These are phyloP conservation scores for Zelleria hepariella DNA, from an alignment of 2,888 invertebrate species.

Conservation along the genomic window DNA sequence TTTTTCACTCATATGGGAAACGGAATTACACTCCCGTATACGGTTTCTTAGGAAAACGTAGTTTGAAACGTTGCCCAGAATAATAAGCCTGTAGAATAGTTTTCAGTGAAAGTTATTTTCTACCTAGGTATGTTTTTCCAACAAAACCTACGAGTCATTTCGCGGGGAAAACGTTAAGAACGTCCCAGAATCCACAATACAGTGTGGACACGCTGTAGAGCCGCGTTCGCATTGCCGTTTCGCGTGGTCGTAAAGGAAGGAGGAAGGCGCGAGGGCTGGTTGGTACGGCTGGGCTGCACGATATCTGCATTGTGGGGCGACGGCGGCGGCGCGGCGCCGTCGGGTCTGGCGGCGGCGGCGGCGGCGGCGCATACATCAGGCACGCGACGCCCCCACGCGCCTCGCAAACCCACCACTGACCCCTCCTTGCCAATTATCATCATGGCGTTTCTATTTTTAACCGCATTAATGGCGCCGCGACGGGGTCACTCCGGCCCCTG, in stretches of 20 bases:
- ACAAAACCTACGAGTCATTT: no score
- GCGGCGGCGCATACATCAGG: conserved; percentile 65
- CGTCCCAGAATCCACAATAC: no score
- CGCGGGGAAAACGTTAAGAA: no score
- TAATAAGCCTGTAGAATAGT: no score
- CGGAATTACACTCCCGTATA: no score
- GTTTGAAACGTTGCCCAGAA: no score
- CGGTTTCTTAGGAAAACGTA: no score
- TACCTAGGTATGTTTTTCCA: no score
- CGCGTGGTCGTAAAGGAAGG: conserved; percentile 36
- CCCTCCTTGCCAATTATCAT: conserved; percentile 48
- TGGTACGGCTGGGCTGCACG: conserved; percentile 39
- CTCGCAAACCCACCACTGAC: conserved; percentile 12
- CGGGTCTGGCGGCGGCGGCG: conserved; percentile 66
- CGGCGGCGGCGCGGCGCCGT: conserved; percentile 62
- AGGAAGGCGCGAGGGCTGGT: conserved; percentile 32
- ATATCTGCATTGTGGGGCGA: conserved; percentile 66
- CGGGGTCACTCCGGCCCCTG: conserved; percentile 2
- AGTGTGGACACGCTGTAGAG: no score
- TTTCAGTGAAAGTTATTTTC: no score
- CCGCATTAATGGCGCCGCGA: conserved; percentile 28
- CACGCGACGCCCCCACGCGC: conserved; percentile 47
- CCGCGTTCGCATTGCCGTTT: conserved; percentile 21
- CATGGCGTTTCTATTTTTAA: conserved; percentile 44
- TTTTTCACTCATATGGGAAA: no score